Evolutionary conservation across 2,797 vertebrate species (phyloP).

Genomic region (Okamejei kenojei): DNA sequence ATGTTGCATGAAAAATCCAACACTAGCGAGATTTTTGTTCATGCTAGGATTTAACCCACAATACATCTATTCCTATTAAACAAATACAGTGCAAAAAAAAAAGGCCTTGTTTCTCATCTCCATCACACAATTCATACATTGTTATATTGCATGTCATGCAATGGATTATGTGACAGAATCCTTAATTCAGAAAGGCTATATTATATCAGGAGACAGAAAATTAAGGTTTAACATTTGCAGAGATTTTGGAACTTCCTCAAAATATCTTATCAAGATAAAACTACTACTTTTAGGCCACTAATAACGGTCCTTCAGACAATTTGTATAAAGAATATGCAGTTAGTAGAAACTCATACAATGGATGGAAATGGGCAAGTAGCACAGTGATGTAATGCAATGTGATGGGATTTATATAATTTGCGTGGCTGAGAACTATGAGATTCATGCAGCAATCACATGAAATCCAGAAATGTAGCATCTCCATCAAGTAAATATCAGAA

Average conservation of each 20-base stretch:
- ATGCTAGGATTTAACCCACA: no score
- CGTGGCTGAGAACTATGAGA: neutral
- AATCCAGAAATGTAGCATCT: neutral
- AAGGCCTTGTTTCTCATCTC: neutral
- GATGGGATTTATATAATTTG: neutral
- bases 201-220: neutral
- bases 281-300: neutral
- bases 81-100: neutral
- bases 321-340: neutral
- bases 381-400: neutral
- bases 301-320: neutral
- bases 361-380: neutral
- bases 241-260: neutral
- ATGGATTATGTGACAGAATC: neutral
- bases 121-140: neutral
- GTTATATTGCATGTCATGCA: neutral
- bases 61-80: neutral
- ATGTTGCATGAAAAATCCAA: no score
- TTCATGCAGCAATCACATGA: neutral
- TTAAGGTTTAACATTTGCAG: neutral
- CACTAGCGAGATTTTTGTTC: no score
- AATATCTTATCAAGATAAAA: neutral
- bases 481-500: conserved; percentile 20
- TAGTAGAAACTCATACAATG: neutral
- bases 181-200: neutral